Conservation (phyloP, 2,113 vertebrate species). For the Chitala chitala region DNA sequence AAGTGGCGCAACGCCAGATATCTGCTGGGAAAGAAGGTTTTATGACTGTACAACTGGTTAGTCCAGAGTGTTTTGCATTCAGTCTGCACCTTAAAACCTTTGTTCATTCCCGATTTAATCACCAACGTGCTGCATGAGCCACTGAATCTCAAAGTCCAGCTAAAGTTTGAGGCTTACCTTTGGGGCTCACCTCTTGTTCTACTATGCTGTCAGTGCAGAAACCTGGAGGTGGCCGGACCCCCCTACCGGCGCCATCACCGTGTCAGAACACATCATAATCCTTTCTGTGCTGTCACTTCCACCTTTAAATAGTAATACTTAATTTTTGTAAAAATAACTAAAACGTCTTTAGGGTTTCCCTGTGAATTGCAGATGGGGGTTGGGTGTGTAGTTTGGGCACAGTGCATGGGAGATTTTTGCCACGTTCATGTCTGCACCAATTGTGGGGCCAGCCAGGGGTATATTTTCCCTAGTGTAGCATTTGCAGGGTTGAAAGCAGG, state of each 20-base stretch:
- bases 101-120: not conserved
- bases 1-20: not conserved
- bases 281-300: not conserved
- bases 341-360: not conserved
- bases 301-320: not conserved
- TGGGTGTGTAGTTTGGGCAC: no score
- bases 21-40: not conserved
- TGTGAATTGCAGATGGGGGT: not conserved
- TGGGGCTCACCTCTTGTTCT: no score
- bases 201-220: no score
- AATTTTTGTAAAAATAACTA: not conserved
- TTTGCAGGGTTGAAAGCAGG: no score
- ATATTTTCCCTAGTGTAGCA: no score
- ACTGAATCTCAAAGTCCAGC: not conserved
- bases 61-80: conserved; percentile 3
- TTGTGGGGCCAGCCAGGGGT: no score
- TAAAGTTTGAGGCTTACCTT: not conserved
- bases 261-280: not conserved
- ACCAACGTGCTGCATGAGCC: not conserved
- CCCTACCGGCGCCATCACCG: not conserved
- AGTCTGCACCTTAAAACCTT: not conserved
- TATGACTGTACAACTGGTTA: not conserved
- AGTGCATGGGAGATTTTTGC: no score
- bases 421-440: no score
- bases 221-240: not conserved